These are phyloP conservation scores for Scaptomyza reducta DNA, from an alignment of 2,888 invertebrate species.

Conservation along the genomic window DNA sequence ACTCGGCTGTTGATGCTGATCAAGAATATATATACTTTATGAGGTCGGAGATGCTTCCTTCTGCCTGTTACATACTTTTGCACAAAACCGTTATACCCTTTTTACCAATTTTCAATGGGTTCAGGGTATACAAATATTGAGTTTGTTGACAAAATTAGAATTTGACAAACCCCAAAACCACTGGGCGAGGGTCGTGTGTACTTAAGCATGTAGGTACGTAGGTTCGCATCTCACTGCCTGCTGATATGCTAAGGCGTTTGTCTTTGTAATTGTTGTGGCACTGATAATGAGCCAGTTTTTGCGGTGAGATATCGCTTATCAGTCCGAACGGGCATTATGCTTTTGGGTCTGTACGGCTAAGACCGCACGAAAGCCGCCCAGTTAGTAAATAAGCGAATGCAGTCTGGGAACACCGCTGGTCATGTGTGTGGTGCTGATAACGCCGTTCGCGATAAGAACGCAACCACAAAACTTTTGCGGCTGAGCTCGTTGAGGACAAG, in stretches of 20 bases:
- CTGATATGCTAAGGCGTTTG: conserved; percentile 34
- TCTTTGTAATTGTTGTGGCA: neutral
- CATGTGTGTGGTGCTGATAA: conserved; percentile 31
- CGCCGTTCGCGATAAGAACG: conserved; percentile 34
- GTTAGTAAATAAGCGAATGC: conserved; percentile 30
- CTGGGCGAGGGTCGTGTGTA: conserved; percentile 11
- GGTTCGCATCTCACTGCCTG: conserved; percentile 19
- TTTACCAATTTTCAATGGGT: too few relatives aligned
- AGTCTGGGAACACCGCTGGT: conserved; percentile 47
- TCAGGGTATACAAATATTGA: too few relatives aligned
- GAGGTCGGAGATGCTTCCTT: too few relatives aligned
- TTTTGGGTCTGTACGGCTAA: conserved; percentile 10
- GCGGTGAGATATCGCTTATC: conserved; percentile 51
- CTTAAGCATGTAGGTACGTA: conserved; percentile 12
- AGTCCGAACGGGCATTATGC: conserved; percentile 41
- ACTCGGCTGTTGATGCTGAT: too few relatives aligned
- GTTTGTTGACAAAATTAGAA: too few relatives aligned
- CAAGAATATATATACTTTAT: too few relatives aligned
- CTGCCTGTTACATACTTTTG: too few relatives aligned
- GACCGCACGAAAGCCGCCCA: conserved; percentile 43
- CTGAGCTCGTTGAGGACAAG: conserved; percentile 37
- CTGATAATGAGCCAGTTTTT: conserved; percentile 38
- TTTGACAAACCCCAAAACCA: too few relatives aligned
- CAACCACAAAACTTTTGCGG: conserved; percentile 41
- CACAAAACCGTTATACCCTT: too few relatives aligned